Evolutionary conservation across 2,797 vertebrate genomes (phyloP), one percentile per base, ranked within the genome.

Genomic region (Acanthopagrus latus): DNA sequence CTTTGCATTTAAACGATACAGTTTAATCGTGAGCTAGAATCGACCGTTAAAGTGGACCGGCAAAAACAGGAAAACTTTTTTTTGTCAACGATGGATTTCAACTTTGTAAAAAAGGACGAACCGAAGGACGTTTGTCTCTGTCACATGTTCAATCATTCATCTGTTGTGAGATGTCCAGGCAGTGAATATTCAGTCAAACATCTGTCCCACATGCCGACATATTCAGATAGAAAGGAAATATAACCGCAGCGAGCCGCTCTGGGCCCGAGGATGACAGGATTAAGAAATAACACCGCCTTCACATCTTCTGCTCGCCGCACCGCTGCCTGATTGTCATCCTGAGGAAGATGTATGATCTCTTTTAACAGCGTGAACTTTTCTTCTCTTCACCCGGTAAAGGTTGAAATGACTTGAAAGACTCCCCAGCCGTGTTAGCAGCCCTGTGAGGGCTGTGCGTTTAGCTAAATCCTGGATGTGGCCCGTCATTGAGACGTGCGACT

Each of bases 141-240:
- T 65, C 63, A 68, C 43, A 44, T 50, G 17, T 79, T 63, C 13
- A 63, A 71, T 60, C 48, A 65, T 80, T 80, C 44, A 70, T 80
- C 57, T 1, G 27, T n/a, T 60, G 38, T 23, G 25, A 73, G 21
- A 33, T 9, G 64, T 73, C 81, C 48, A 67, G 51, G 72, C 58
- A 7, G 55, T 12, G 44, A 73, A 80, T 75, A 81, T 78, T 84
- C 82, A 64, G 58, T 86, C 63, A 69, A 50, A 78, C 50, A 20
- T 20, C 38, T 62, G 60, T 79, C 52, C 43, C 33, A 66, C 74
- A 29, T 70, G 57, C 82, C 68, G 67, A 80, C 70, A 86, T 82
- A 84, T 7, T 20, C 71, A 85, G 74, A 86, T 77, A 83, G 33
- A 83, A 88, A 86, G 60, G 33, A 7, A 64, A 59, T 86, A 81